These are phyloP conservation scores for Odontamblyopus rebecca DNA, from an alignment of 2,797 vertebrate species.

Conservation along the genomic window DNA sequence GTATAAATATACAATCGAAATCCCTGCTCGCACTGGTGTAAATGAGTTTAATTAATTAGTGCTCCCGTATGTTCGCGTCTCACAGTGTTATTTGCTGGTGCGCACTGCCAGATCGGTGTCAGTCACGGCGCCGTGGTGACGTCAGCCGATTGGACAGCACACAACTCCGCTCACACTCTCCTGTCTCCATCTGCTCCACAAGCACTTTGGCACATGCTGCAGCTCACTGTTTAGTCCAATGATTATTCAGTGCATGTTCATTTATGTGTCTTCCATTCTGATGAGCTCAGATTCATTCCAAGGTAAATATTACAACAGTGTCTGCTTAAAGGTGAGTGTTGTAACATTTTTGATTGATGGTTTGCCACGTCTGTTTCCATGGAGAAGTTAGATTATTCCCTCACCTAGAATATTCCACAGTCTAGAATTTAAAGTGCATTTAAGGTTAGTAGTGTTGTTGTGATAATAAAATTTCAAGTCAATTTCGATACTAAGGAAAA, in stretches of 20 bases:
- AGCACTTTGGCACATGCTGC: constrained; percentile 19
- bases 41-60: constrained; percentile 1
- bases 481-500: no score
- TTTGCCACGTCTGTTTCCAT: no score
- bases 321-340: neutral
- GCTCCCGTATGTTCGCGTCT: constrained; percentile 5
- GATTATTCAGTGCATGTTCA: constrained; percentile 21
- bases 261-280: constrained; percentile 15
- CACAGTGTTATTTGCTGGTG: neutral
- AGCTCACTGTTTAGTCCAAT: constrained; percentile 17
- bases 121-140: constrained; percentile 29
- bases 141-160: constrained; percentile 28
- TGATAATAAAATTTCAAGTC: no score
- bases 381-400: no score
- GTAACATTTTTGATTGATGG: no score
- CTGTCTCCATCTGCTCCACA: constrained; percentile 42
- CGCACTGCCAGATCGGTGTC: constrained; percentile 23
- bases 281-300: constrained; percentile 7
- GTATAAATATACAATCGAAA: constrained; percentile 1
- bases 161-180: constrained; percentile 40
- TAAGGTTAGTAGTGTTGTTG: no score
- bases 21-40: constrained; percentile 1
- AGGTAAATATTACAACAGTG: neutral
- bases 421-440: no score
- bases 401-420: no score